phyloP scores from a whole-genome alignment of 2,888 invertebrate genomes.

The Ganaspis brasiliensis region DNA sequence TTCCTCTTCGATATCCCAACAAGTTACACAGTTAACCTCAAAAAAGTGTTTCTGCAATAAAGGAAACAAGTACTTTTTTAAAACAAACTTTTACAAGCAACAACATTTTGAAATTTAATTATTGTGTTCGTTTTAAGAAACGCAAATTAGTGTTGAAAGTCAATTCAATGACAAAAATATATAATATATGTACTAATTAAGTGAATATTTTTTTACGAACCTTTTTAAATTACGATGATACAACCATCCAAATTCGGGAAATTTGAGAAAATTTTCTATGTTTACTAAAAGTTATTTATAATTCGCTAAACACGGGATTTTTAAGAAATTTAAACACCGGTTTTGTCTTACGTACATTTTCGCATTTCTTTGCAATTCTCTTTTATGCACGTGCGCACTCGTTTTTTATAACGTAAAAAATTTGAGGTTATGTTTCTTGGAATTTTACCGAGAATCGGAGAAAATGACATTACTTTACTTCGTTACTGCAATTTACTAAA shows the following conservation, averaged over 20 bases:
- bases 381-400: slow-evolving; percentile 16
- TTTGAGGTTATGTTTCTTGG: background rate
- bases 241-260: background rate
- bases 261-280: background rate
- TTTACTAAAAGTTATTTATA: background rate
- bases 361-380: background rate
- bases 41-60: background rate
- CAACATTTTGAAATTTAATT: too few relatives aligned
- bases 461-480: too few relatives aligned
- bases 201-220: too few relatives aligned
- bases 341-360: slow-evolving; percentile 21
- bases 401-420: background rate
- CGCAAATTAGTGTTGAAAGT: background rate
- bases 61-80: background rate
- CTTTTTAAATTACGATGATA: background rate
- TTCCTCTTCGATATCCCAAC: background rate
- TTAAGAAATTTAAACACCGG: slow-evolving; percentile 10
- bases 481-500: background rate
- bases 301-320: background rate
- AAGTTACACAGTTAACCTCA: slow-evolving; percentile 15
- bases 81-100: too few relatives aligned
- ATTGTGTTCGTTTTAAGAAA: background rate
- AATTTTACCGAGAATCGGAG: background rate
- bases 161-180: slow-evolving; percentile 28
- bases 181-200: background rate